Percentiles rank a stretch among this genome's conserved stretches.
These are phyloP conservation scores for Ceyx margarethae DNA, from an alignment of 2,113 vertebrate species.

Conservation along the genomic window DNA sequence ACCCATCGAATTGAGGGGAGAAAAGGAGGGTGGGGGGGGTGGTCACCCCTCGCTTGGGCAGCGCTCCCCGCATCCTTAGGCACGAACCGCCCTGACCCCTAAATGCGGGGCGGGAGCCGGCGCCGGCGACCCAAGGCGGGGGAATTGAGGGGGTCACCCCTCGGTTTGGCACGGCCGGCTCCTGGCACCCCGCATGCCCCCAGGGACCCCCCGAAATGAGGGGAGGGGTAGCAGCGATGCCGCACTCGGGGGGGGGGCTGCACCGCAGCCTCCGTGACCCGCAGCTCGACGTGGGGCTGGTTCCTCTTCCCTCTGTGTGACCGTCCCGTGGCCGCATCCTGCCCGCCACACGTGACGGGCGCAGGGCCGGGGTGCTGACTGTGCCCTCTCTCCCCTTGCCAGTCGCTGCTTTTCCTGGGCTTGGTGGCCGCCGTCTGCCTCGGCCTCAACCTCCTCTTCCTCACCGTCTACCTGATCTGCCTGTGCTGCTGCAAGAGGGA, in stretches of 20 bases:
- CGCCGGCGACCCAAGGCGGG: not conserved
- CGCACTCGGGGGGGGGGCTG: not conserved
- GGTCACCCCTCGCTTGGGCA: not conserved
- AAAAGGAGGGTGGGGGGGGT: not conserved
- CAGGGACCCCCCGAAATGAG: not conserved
- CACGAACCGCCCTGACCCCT: rapidly evolving
- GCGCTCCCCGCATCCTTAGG: too few species aligned
- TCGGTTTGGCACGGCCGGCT: not conserved
- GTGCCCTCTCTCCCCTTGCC: not conserved
- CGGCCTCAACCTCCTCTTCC: conserved; percentile 89
- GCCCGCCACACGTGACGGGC: not conserved
- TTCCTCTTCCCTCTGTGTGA: conserved; percentile 16
- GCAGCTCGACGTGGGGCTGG: rapidly evolving
- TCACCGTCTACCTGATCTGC: conserved; percentile 85
- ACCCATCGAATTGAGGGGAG: not conserved
- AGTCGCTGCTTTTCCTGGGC: conserved; percentile 91
- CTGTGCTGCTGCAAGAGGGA: conserved; percentile 84
- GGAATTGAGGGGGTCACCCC: not conserved
- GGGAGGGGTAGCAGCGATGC: too few species aligned
- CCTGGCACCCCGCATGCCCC: not conserved
- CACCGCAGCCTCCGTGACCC: not conserved
- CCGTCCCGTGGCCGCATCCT: not conserved
- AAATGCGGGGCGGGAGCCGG: too few species aligned
- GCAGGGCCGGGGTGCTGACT: not conserved
- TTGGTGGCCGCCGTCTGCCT: conserved; percentile 85